Evolutionary conservation across 1,140 invertebrate species (phyloP).

Genomic region (Choristoneura fumiferana): DNA sequence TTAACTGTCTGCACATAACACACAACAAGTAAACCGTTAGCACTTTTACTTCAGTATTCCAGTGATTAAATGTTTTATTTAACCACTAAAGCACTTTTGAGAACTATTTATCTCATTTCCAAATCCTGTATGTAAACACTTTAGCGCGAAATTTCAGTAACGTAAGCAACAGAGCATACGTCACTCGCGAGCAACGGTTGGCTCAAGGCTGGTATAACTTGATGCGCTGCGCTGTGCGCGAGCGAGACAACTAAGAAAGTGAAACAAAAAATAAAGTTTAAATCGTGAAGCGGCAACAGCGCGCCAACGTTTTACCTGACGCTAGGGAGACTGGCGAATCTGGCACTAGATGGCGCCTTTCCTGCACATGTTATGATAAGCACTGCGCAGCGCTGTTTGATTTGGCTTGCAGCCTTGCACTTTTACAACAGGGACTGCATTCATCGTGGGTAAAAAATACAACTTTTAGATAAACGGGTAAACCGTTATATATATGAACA

Average conservation of each 20-base stretch:
- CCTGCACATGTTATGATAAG: neutral
- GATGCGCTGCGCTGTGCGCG: slow-evolving; percentile 25
- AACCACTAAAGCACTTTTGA: slow-evolving; percentile 33
- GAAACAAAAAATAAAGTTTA: slow-evolving; percentile 30
- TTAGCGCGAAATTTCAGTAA: slow-evolving; percentile 49
- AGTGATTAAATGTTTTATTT: slow-evolving; percentile 26
- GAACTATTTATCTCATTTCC: slow-evolving; percentile 47
- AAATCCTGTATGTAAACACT: slow-evolving; percentile 44
- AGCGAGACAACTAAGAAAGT: slow-evolving; percentile 31
- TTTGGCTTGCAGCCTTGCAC: neutral
- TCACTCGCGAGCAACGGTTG: slow-evolving; percentile 52
- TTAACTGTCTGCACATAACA: slow-evolving; percentile 41
- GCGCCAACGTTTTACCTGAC: slow-evolving; percentile 23
- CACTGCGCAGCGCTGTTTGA: neutral
- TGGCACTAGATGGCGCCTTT: slow-evolving; percentile 38
- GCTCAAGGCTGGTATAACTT: slow-evolving; percentile 46
- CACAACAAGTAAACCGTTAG: slow-evolving; percentile 30
- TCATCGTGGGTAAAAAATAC: too few relatives aligned
- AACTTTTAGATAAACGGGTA: too few relatives aligned
- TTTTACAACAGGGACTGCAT: too few relatives aligned
- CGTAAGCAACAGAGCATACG: slow-evolving; percentile 36
- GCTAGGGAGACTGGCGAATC: slow-evolving; percentile 27
- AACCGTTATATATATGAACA: too few relatives aligned
- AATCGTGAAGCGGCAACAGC: slow-evolving; percentile 38
- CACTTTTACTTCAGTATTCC: slow-evolving; percentile 25